Evolutionary conservation across 2,888 invertebrate genomes (phyloP).

Genomic region (Lasioglossum vierecki): DNA sequence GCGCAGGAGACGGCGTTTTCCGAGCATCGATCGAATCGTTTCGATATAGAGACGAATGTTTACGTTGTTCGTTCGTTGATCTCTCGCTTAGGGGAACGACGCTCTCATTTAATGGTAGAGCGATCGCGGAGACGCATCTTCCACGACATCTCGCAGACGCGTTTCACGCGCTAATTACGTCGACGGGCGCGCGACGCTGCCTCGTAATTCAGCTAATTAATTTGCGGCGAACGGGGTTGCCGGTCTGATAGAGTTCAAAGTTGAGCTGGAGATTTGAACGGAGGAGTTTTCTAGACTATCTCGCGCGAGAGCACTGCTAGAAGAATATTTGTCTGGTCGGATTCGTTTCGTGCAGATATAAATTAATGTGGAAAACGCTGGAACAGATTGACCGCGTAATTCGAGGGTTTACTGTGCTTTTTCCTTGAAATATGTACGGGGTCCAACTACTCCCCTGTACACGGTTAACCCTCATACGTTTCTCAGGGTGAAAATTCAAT

Average conservation of each 20-base stretch:
- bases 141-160: not conserved
- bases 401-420: no score
- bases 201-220: not conserved
- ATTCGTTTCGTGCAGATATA: no score
- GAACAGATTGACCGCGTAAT: no score
- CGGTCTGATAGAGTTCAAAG: not conserved
- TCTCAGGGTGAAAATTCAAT: no score
- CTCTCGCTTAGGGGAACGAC: not conserved
- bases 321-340: no score
- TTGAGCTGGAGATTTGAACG: not conserved
- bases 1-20: not conserved
- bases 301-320: no score
- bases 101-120: not conserved
- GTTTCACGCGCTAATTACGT: conserved; percentile 12
- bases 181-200: not conserved
- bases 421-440: no score
- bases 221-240: not conserved
- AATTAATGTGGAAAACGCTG: no score
- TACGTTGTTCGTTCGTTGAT: not conserved
- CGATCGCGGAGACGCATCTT: not conserved
- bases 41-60: not conserved
- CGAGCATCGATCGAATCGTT: not conserved
- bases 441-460: no score
- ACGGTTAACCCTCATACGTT: no score
- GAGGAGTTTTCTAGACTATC: not conserved